These are phyloP conservation scores for Bombus superbus DNA, from an alignment of 1,140 invertebrate genomes.

Conservation along the genomic window DNA sequence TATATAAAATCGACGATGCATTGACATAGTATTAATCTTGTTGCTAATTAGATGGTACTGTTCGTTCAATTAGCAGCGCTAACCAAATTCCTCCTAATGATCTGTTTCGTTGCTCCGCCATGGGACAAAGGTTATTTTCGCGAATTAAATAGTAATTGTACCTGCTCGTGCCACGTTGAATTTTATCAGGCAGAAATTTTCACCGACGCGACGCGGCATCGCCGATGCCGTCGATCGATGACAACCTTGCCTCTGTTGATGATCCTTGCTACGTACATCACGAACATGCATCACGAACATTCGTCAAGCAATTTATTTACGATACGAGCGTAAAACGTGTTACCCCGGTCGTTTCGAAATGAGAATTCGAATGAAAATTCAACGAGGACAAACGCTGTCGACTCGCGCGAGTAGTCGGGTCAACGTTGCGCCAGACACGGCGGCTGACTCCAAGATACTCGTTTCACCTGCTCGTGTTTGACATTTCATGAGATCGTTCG, in stretches of 20 bases:
- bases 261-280: background rate
- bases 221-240: background rate
- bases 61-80: slow-evolving; percentile 36
- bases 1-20: background rate
- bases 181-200: background rate
- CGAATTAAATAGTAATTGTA: slow-evolving; percentile 11
- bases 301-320: background rate
- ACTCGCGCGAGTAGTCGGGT: slow-evolving; percentile 2
- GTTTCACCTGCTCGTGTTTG: background rate
- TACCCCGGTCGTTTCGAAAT: background rate
- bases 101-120: background rate
- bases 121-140: too few relatives aligned
- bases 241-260: background rate
- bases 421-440: background rate
- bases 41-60: slow-evolving; percentile 27
- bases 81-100: slow-evolving; percentile 26
- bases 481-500: slow-evolving; percentile 32
- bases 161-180: too few relatives aligned
- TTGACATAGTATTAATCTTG: slow-evolving; percentile 23
- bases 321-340: background rate
- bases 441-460: background rate
- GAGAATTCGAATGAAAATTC: background rate
- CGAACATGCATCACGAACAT: too few relatives aligned
- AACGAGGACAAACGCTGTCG: too few relatives aligned
- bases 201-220: too few relatives aligned